These are phyloP conservation scores for Cephus rjabovi DNA, from an alignment of 2,888 invertebrate species.

Conservation along the genomic window DNA sequence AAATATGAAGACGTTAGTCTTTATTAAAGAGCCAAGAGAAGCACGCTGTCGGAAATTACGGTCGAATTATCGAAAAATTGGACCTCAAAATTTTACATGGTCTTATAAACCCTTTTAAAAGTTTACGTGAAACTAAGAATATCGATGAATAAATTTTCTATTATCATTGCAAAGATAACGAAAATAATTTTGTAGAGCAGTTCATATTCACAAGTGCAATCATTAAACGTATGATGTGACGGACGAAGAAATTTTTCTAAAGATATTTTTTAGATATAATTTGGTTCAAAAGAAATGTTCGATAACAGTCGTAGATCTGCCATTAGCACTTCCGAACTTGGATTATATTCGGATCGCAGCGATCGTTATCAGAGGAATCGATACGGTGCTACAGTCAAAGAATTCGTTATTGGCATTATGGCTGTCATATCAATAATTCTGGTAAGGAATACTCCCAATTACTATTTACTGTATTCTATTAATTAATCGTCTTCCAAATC, in stretches of 20 bases:
- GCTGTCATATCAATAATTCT: conserved; percentile 58
- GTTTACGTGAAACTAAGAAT: no score
- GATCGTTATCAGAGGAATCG: conserved; percentile 54
- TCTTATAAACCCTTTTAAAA: no score
- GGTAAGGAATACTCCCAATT: conserved; percentile 42
- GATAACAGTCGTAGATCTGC: conserved; percentile 58
- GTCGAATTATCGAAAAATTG: no score
- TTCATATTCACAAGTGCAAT: no score
- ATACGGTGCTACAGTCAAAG: conserved; percentile 51
- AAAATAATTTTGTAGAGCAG: no score
- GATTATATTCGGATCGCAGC: conserved; percentile 60
- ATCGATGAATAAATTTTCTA: no score
- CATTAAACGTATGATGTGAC: no score
- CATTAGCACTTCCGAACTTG: conserved; percentile 63
- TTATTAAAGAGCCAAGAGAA: conserved; percentile 38
- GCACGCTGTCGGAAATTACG: conserved; percentile 24
- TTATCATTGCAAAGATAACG: no score
- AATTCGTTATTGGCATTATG: conserved; percentile 61
- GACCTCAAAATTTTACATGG: no score
- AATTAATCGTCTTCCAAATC: not conserved
- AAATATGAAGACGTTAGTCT: conserved; percentile 35
- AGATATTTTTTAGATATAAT: no score
- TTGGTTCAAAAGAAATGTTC: conserved; percentile 43
- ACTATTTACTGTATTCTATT: conserved; percentile 20
- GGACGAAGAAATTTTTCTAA: no score